Evolutionary conservation across 1,140 invertebrate species (phyloP), one percentile per base, ranked within the genome.

Genomic region (Drosophila truncata): DNA sequence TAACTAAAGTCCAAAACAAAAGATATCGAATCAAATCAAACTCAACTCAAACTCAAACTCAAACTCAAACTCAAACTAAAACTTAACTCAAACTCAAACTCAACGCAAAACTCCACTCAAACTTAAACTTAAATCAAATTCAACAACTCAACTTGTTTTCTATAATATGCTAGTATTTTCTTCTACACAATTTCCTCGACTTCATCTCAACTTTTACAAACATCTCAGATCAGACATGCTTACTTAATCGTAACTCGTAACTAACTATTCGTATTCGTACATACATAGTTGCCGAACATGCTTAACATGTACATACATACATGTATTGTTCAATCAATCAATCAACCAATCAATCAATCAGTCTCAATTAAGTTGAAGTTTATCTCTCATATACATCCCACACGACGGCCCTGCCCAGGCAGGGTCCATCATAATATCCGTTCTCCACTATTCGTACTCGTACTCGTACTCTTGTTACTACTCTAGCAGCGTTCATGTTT

Each of bases 151-250:
- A 82, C 69, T 63, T 73, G 72, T 80, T 88, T 88, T 80, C 77
- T 78, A 78, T 88, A 87, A 55, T 81, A 87, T 88, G 72, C 85
- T 90, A 84, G 84, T 75, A 87, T 78, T 88, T 88, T 87, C 80
- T 84, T 83, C 80, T 71, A 88, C 84, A 88, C 80, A 80, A 84
- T 88, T 78, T 88, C 81, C 83, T 90, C 72, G 80, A 87, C 77
- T 37, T 37, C 85, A 88, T 87, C 67, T 84, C 84, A 61, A 88
- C 64, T 76, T 69, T 65, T 55, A 78, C 44, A 65, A 71, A 74
- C 66, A 81, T 77, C 54, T 37, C 46, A 69, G 49, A 82, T 82
- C 78, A 82, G 82, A 86, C 78, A 82, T 87, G 83, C 83, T 87
- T 77, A 82, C 50, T 55, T 37, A 55, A 33, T 52, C 49, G 49